Base-by-base conservation (phyloP, 2,888 invertebrate species). In the Silvanus unidentatus region DNA sequence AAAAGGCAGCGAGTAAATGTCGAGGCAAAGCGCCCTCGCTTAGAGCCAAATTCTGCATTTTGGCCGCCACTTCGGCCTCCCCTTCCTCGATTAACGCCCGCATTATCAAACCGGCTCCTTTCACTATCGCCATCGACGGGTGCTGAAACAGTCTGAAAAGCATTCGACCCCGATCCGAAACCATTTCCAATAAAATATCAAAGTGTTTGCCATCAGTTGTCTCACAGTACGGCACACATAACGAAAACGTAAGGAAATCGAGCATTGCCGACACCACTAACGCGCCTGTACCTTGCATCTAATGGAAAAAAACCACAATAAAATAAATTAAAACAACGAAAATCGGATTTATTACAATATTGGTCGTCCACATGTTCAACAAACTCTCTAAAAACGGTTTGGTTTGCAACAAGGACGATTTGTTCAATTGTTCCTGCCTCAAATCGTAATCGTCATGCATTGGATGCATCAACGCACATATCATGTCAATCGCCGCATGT, bases 151-250 rank as follows among this genome's bases (percentile, higher is more conserved):
- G 75, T 67, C 89, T 86, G 69, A 96, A 99, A 13, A 99, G 75
- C 47, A 87, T 84, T 44, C 96, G 80, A 4, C 98, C 98, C 54
- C 90, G 81, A 42, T 86, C 82, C 2, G 99, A 94, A 1, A 98
- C 96, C 82, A 98, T 84, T 72, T 94, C 92, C 15, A 98, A 73
- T 42, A 98, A 76, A 57, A 83, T 83, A 71, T 99, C 98, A 71
- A 96, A 96, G 68, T 93, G 92, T 65, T 90, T 90, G 40, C 95
- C 94, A 65, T 97, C 95, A 0, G 99, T 99, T 2, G 99, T 99
- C 74, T 99, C 99, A 65, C 95, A 94, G 74, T 98, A 99, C 2
- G 99, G 99, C 51, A 97, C 94, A 74, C 99, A 99, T 34, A 99
- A 78, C 2, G 96, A 88, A 75, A 97, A 99, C 30, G 98, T 99